A percentile compares a stretch with the other conserved stretches of the same genome.
Evolutionary conservation across 2,888 invertebrate genomes (phyloP).

Genomic region (Hermodice carunculata): DNA sequence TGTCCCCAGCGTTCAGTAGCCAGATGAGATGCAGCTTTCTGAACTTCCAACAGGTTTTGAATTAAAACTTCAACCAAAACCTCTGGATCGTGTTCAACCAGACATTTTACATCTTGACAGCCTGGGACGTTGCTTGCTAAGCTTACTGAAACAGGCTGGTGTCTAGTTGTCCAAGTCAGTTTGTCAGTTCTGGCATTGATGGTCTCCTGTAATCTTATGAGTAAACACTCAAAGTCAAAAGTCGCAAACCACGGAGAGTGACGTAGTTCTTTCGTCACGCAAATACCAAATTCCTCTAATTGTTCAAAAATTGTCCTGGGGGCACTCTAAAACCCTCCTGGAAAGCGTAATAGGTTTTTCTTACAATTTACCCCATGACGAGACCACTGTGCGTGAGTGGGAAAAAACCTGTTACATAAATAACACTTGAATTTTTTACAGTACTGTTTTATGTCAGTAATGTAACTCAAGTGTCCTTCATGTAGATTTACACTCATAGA

Average conservation of each 20-base stretch:
- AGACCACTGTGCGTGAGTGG: not conserved
- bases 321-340: not conserved
- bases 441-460: not conserved
- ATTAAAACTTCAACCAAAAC: not conserved
- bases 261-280: too few relatives aligned
- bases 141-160: not conserved
- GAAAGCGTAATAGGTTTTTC: not conserved
- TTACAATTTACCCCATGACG: not conserved
- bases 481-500: not conserved
- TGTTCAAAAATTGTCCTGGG: slow-evolving; percentile 3
- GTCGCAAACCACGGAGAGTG: not conserved
- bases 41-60: not conserved
- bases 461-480: not conserved
- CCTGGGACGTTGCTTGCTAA: not conserved
- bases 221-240: not conserved
- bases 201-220: not conserved
- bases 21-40: not conserved
- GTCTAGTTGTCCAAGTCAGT: not conserved
- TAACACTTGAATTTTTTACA: not conserved
- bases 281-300: not conserved
- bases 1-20: not conserved
- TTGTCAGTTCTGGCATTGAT: too few relatives aligned
- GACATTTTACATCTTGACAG: not conserved
- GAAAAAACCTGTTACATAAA: not conserved
- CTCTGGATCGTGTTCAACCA: slow-evolving; percentile 1